phyloP scores from a whole-genome alignment of 1,140 invertebrate species.

The Drosophila suzukii region DNA sequence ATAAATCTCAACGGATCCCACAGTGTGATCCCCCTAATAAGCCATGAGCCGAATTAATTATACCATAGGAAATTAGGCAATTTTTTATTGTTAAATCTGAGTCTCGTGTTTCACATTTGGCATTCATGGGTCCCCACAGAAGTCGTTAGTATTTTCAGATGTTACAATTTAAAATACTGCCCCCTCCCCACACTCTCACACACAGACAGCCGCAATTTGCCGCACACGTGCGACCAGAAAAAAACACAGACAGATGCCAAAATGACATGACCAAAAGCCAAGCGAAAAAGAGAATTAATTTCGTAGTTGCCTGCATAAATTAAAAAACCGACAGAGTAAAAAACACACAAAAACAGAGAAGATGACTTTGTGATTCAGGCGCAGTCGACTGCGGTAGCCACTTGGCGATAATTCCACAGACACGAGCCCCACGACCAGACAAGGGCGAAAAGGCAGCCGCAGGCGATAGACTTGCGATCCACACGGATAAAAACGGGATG shows the following conservation, averaged over 20 bases:
- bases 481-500: conserved; percentile 8
- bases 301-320: conserved; percentile 76
- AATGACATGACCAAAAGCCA: conserved; percentile 53
- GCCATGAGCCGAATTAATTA: conserved; percentile 60
- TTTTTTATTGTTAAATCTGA: conserved; percentile 59
- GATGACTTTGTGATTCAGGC: conserved; percentile 63
- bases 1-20: conserved; percentile 30
- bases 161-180: conserved; percentile 55
- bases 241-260: conserved; percentile 39
- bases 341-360: conserved; percentile 38
- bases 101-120: conserved; percentile 68
- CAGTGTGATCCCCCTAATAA: conserved; percentile 22
- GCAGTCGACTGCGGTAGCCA: conserved; percentile 38
- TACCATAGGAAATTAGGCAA: conserved; percentile 60
- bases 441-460: conserved; percentile 8
- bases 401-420: conserved; percentile 70
- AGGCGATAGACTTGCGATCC: conserved; percentile 7
- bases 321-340: conserved; percentile 50
- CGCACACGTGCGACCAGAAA: conserved; percentile 54
- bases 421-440: conserved; percentile 43
- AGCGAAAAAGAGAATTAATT: conserved; percentile 66
- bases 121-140: conserved; percentile 42
- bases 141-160: conserved; percentile 49
- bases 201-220: neutral
- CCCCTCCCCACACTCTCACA: conserved; percentile 5